Evolutionary conservation across 1,140 invertebrate genomes (phyloP), one percentile per base, ranked within the genome.

Genomic region (Brachionus calyciflorus): DNA sequence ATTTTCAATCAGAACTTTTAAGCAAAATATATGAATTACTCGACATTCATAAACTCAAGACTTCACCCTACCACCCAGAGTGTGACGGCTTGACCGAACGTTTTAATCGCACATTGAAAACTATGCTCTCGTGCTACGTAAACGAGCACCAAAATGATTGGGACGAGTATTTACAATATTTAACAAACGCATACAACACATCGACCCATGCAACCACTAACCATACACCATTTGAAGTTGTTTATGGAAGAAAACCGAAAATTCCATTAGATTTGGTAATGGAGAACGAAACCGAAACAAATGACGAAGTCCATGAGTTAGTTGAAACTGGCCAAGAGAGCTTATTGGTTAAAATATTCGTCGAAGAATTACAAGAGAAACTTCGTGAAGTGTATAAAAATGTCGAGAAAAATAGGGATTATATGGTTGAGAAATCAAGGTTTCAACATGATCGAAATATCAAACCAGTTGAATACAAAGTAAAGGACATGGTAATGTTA

Each of bases 1-100:
- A 65, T 65, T 79, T 19, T 49, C 78, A 63, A 49, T 41, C 40
- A 5, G 73, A 44, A 78, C 68, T 78, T 78, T 77, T 6, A 14
- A 69, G 6, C 70, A 77, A 17, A 10, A 51, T 1, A 48, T 77
- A 49, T 21, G 37, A 65, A 21, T 3, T 33, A 2, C 9, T 65
- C 9, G 60, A 41, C 9, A 28, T 65, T 2, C 2, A 65, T 10
- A 33, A 65, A 37, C 76, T 80, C 3, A 14, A 57, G n/a, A 57
- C 53, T 19, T 57, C 53, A n/a, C 24, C 53, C 3, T 57, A 57
- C 53, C 53, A 57, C 19, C 53, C 53, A 9, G 30, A 33, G n/a
- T 28, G 24, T n/a, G 30, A 57, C 19, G 53, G 53, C 6, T 14
- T 57, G n/a, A 57, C 53, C 3, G 53, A 57, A 57, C 24, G 53